Evolutionary conservation across 2,797 vertebrate species (phyloP), one percentile per base, ranked within the genome.

Genomic region (Hydrocynus forskahlii): DNA sequence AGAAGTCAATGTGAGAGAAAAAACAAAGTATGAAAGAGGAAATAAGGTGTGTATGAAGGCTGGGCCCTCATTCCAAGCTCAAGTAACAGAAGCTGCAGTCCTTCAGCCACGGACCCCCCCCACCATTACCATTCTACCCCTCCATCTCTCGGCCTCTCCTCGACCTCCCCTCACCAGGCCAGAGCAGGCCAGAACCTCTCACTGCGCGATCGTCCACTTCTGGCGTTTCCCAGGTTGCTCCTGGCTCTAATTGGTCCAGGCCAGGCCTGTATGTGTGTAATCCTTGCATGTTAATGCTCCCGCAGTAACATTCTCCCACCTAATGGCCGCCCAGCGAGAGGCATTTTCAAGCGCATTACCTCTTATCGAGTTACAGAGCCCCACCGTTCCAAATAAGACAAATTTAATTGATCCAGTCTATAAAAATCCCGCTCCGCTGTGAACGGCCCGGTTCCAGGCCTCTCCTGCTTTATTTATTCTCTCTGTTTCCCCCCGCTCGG

Each of bases 331-430:
- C 93, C 97, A 96, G 96, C 92, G 81, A 94, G 96, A 94, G 93
- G 92, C 92, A 91, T 95, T 96, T 97, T 95, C 95, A 96, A 97
- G 95, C 95, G 93, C 95, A 96, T 97, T 97, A 94, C 93, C 92
- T 94, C 95, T 97, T 95, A 97, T 97, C 95, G 95, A 97, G 96
- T 98, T 97, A 97, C 92, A 90, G 95, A 95, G 94, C 96, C 96
- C 96, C 95, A 95, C 96, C 94, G 95, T 95, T 95, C 93, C 95
- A 96, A 97, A 97, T 96, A 96, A 97, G 95, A 95, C 96, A 96
- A 96, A 97, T 97, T 95, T 96, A 97, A 97, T 97, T 96, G 96
- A 96, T 96, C 95, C 92, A 93, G 95, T 95, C 95, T 96, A 96
- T 88, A 92, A 94, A 95, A 95, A 93, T 92, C 91, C 89, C 77